Base-by-base conservation (phyloP, 2,888 invertebrate genomes). In the Ophion slaviceki region DNA sequence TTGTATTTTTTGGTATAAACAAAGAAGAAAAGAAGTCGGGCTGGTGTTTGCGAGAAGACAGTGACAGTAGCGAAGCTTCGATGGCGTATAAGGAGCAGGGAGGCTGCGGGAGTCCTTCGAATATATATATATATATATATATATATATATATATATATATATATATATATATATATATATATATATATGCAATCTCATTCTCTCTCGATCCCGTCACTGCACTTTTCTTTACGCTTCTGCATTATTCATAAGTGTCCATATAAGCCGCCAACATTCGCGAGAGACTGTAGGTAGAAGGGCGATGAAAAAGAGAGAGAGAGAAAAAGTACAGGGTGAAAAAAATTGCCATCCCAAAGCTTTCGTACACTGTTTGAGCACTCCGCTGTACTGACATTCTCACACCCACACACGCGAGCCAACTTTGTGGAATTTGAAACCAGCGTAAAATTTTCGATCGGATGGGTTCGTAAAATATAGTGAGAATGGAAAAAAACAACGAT, bases 191-290 rank as follows among this genome's bases (percentile, higher is more conserved):
- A 70, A 45, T 78, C 40, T 57, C 53, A 20, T 68, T 76, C 71
- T 59, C 68, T 61, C 78, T 79, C 78, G 74, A 57, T 75, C 74
- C 62, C 78, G 66, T 78, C 82, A 64, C 87, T 86, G 88, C 88
- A 90, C 90, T 91, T 92, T 93, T 92, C 91, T 91, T 91, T 92
- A 89, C 88, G 81, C 87, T 85, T 78, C 85, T 93, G 92, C 91
- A 93, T 93, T 93, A 93, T 93, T 93, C 93, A 93, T 92, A 91
- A 93, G 89, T 89, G 88, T 90, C 90, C 92, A 90, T 92, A 92
- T 92, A 92, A 92, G 90, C 90, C 88, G 89, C 89, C 89, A 91
- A 66, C 82, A 85, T 82, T 82, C 81, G 68, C 82, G 70, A 71
- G 67, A 67, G 62, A 53, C 28, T n/a, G 61, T 11, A 74, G 59